A percentile compares a stretch with the other conserved stretches of the same genome.
phyloP scores from a whole-genome alignment of 2,797 vertebrate genomes.

The Urophycis tenuis region DNA sequence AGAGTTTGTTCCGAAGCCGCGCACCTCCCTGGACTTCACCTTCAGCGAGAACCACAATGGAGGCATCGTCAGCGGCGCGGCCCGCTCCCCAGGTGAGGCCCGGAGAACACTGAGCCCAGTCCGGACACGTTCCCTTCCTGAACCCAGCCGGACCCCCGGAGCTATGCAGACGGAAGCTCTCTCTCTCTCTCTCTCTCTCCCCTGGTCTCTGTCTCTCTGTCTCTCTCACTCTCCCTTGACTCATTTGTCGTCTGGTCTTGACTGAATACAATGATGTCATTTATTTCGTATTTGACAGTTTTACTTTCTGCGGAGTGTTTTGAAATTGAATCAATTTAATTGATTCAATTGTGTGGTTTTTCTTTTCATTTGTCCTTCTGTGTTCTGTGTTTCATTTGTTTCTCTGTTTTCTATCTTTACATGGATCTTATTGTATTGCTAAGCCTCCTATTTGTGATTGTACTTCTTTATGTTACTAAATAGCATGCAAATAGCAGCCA shows the following conservation, averaged over 20 bases:
- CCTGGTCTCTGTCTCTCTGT: background rate
- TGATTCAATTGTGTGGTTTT: background rate
- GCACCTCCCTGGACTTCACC: conserved; percentile 84
- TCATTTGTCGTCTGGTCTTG: background rate
- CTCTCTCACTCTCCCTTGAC: background rate
- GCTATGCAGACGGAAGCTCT: background rate
- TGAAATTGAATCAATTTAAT: background rate
- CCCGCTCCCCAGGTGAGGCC: conserved; percentile 84
- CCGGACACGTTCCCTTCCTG: background rate
- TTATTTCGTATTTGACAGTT: background rate
- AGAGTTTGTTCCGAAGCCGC: conserved; percentile 86
- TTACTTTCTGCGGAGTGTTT: background rate
- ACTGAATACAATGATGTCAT: background rate
- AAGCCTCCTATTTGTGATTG: background rate
- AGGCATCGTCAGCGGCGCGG: conserved; percentile 77
- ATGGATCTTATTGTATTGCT: background rate
- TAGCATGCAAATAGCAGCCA: background rate
- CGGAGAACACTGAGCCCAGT: background rate
- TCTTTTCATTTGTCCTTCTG: background rate
- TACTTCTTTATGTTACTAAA: background rate
- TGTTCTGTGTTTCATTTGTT: background rate
- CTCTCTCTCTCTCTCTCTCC: background rate
- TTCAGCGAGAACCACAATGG: conserved; percentile 87
- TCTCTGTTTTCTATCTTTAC: background rate
- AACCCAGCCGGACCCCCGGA: background rate